Base-by-base conservation (phyloP, 2,113 vertebrate genomes). In the Chionomys nivalis region DNA sequence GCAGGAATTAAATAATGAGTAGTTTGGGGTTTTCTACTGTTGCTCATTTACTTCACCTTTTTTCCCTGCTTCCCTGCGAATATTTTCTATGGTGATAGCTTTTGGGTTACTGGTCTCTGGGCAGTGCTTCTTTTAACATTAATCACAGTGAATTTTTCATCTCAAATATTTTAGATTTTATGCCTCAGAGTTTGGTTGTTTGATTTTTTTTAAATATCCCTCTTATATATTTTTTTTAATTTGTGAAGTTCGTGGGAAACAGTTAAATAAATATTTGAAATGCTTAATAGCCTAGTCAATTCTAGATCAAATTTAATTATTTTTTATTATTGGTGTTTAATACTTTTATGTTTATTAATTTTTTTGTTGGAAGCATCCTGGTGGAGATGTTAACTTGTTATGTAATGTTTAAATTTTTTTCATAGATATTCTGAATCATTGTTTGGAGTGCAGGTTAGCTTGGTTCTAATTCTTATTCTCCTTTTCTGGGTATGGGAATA, bases 181-280 rank as follows among this genome's bases (percentile, higher is more conserved):
- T 81, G 13, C 19, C 65, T 33, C 61, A 31, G 82, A 44, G 17
- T 83, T 93, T 77, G 17, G 77, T 58, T 97, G 90, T 82, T 7
- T 33, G 6, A 28, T 23, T 42, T 24, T 75, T 85, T 85, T 85
- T 65, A 58, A 66, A 52, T 75, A 76, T 66, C 21, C 52, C 76
- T 42, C 3, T 36, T 82, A 33, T 52, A 13, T 79, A 16, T 16
- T 16, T 52, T 14, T 75, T 52, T 52, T 55, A 79, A 75, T 49
- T 94, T 96, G 87, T 73, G 47, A 52, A 85, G 81, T 23, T 61
- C 9, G 3, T 42, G 0, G 24, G 91, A 55, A 65, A 65, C 3
- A 70, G 5, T 70, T 87, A 65, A 87, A 73, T 78, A 88, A 77
- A 36, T 49, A 2, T 47, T 88, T 90, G 28, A 47, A 47, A 65